Evolutionary conservation across 2,113 vertebrate species (phyloP).

Genomic region (Tauraco erythrolophus): DNA sequence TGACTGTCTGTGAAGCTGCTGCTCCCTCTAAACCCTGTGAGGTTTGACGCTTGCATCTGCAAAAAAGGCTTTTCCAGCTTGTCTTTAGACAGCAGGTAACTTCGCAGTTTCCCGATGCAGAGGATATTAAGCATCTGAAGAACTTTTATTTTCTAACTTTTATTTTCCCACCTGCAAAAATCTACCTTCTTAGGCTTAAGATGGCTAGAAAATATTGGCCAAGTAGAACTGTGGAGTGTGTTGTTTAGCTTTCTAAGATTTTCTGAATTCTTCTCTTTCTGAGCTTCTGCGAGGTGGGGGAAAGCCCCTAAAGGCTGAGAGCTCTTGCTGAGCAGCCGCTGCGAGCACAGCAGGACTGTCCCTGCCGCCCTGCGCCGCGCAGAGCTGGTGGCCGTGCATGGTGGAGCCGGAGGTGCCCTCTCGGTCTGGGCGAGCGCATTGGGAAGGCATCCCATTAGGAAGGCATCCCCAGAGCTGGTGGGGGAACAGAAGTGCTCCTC

Average conservation of each 20-base stretch:
- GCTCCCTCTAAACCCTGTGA: not conserved
- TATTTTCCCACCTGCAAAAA: not conserved
- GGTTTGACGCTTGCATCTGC: not conserved
- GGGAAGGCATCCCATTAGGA: too few relatives aligned
- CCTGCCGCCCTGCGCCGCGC: rapidly evolving
- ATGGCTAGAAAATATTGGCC: not conserved
- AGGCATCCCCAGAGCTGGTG: not conserved
- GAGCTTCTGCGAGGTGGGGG: not conserved
- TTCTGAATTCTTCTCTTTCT: not conserved
- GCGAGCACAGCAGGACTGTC: rapidly evolving
- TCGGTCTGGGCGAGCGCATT: rapidly evolving
- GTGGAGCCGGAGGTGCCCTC: rapidly evolving
- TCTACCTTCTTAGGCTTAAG: not conserved
- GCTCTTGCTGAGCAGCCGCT: not conserved
- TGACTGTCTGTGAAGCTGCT: not conserved
- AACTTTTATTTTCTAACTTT: not conserved
- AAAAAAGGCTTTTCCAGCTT: not conserved
- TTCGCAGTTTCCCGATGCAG: not conserved
- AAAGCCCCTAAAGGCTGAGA: not conserved
- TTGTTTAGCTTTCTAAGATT: not conserved
- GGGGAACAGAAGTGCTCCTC: not conserved
- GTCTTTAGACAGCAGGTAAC: not conserved
- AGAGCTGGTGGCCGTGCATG: not conserved
- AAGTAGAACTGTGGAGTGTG: not conserved
- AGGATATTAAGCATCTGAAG: not conserved